Evolutionary conservation across 2,113 vertebrate genomes (phyloP), one percentile per base, ranked within the genome.

Genomic region (Calonectris borealis): DNA sequence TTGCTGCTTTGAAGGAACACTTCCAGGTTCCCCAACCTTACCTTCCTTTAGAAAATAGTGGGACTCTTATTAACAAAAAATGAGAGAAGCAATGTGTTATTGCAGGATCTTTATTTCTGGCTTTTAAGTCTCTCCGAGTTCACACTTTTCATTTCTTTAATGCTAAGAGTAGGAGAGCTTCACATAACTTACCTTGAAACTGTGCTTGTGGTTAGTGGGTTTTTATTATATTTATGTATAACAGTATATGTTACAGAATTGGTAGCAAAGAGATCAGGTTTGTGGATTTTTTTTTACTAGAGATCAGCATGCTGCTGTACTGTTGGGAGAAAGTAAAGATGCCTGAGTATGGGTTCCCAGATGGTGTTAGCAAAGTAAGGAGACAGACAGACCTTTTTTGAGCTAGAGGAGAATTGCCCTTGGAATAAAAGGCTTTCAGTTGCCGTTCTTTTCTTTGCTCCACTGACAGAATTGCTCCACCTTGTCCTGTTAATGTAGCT

Each of bases 101-200:
- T 60, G 40, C 19, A 65, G 42, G 34, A 5, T 11, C 16, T 81
- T 44, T 22, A 16, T 49, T 51, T 66, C n/a, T 72, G 48, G 20
- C 13, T 84, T 64, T 84, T 26, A 73, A 61, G 17, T 25, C 11
- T 80, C 1, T 3, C 4, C 22, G 32, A 58, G 2, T 29, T 81
- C 0, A 11, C 5, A 2, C 16, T 24, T 31, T n/a, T 20, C 1
- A 1, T 27, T 44, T 27, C 9, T 70, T 44, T 9, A 40, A 31
- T 24, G 7, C 8, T 13, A 27, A 16, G 21, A 40, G 24, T 34
- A 40, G 48, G 42, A 75, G 15, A 82, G 17, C 11, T 42, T 88
- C 44, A 10, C 0, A 0, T 32, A 64, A 29, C 8, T 65, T n/a
- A 13, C 54, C 79, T n/a, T 90, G 19, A 49, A 69, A 40, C 16